Conservation (phyloP, 2,113 vertebrate species). For the Petrocephalus microphthalmus region DNA sequence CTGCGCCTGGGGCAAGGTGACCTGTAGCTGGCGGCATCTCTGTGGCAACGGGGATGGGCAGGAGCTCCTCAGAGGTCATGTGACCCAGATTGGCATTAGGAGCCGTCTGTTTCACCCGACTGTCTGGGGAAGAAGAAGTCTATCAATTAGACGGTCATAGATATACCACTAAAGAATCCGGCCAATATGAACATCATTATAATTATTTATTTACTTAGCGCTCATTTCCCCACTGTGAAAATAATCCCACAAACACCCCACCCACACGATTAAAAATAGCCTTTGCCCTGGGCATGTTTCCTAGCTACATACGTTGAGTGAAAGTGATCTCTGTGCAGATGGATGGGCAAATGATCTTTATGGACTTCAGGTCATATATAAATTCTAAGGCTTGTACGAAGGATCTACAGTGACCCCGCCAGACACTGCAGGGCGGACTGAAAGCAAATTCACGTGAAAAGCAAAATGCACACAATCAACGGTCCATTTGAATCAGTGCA, state of each 20-base stretch:
- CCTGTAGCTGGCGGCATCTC: conserved; percentile 41
- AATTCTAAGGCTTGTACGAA: neutral
- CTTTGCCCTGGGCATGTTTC: neutral
- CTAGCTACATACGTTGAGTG: neutral
- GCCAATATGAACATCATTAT: neutral
- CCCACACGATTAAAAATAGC: neutral
- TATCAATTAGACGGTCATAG: neutral
- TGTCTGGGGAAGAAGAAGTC: conserved; percentile 41
- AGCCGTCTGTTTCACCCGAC: conserved; percentile 61
- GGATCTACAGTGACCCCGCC: neutral
- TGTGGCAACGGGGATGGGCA: neutral
- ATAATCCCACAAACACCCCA: too few relatives aligned
- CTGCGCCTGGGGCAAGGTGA: conserved; percentile 33
- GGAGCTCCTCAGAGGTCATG: conserved; percentile 45
- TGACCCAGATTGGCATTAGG: conserved; percentile 40
- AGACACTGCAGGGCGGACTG: neutral
- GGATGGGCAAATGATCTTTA: neutral
- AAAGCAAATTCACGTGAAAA: too few relatives aligned
- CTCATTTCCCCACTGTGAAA: neutral
- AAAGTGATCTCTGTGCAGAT: neutral
- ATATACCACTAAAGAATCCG: neutral
- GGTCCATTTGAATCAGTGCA: too few relatives aligned
- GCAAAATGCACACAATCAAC: too few relatives aligned
- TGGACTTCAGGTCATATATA: neutral
- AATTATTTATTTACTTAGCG: neutral